phyloP scores from a whole-genome alignment of 2,888 invertebrate genomes.

The Drosophila mimetica region DNA sequence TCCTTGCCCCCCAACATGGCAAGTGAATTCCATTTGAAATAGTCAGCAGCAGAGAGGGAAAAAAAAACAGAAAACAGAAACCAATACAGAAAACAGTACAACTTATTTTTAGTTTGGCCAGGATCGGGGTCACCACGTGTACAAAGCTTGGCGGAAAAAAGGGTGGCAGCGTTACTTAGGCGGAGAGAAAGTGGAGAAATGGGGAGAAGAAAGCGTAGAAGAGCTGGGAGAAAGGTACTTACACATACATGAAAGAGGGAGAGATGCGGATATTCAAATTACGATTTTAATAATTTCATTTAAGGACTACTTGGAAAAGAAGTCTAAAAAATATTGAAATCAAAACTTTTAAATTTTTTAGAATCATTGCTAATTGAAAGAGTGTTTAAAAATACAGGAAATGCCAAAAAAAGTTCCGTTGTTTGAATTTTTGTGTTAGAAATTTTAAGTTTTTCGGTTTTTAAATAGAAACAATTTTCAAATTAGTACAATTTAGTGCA shows the following conservation, averaged over 20 bases:
- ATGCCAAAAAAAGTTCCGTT: no score
- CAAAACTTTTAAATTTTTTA: no score
- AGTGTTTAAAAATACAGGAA: no score
- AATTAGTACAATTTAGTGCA: no score
- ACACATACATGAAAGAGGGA: neutral
- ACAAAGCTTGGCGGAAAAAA: constrained; percentile 50
- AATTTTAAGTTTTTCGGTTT: no score
- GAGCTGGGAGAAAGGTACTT: constrained; percentile 22
- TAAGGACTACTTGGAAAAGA: no score
- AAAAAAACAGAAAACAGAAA: constrained; percentile 16
- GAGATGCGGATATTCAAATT: neutral
- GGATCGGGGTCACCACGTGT: constrained; percentile 45
- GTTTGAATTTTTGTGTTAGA: no score
- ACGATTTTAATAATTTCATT: neutral
- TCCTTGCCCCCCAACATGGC: constrained; percentile 61
- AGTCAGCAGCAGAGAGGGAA: constrained; percentile 27
- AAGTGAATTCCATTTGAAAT: constrained; percentile 66
- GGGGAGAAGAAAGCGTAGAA: neutral
- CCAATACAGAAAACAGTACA: constrained; percentile 61
- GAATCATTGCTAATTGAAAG: no score
- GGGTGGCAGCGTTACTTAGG: constrained; percentile 65
- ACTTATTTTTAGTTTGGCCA: constrained; percentile 66
- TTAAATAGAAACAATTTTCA: no score
- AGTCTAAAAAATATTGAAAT: no score
- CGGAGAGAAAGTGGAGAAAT: constrained; percentile 1